Percentiles rank a stretch among this genome's conserved stretches.
phyloP scores from a whole-genome alignment of 1,140 invertebrate genomes.

The Atta texana region DNA sequence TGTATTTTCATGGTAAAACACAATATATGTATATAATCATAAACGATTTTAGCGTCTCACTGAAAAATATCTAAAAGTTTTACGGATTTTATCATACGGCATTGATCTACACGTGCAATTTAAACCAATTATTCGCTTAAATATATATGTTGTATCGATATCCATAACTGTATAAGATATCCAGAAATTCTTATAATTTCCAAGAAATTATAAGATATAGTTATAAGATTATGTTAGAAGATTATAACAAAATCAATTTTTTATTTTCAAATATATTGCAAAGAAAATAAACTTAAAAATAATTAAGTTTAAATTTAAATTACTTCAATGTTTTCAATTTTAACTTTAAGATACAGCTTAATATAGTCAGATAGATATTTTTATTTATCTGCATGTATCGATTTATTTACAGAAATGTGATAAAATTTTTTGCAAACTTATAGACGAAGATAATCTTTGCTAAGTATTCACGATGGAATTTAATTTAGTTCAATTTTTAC shows the following conservation, averaged over 20 bases:
- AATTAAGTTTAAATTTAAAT: neutral
- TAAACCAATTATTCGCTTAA: no score
- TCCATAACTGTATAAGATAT: no score
- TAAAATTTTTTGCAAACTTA: constrained; percentile 2
- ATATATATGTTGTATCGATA: no score
- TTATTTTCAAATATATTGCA: neutral
- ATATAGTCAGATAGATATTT: neutral
- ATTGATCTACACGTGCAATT: no score
- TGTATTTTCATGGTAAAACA: no score
- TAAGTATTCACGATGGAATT: neutral
- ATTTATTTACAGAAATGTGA: neutral
- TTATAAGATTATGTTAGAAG: no score
- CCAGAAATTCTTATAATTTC: no score
- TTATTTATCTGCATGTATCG: neutral
- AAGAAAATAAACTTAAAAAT: neutral
- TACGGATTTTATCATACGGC: no score
- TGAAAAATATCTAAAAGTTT: no score
- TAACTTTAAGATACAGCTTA: neutral
- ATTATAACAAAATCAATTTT: neutral
- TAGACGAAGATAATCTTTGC: neutral
- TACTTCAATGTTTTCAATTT: neutral
- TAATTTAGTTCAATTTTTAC: constrained; percentile 1
- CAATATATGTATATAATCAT: no score
- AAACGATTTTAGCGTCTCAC: no score
- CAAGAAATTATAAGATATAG: no score